A percentile compares a stretch with the other conserved stretches of the same genome.
Evolutionary conservation across 1,140 invertebrate species (phyloP).

Genomic region (Hylaeus volcanicus): DNA sequence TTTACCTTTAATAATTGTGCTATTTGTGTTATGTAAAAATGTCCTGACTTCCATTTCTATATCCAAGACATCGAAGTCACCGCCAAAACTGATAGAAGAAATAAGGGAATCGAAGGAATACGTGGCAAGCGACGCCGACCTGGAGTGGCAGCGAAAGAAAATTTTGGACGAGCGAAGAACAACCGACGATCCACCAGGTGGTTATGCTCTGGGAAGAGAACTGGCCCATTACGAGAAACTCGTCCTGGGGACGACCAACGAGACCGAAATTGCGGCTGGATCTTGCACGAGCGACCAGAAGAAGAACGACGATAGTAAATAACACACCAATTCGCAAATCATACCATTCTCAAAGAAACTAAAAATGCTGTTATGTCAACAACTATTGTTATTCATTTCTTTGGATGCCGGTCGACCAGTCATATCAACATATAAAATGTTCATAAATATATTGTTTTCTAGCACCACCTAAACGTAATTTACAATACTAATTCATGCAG

Average conservation of each 20-base stretch:
- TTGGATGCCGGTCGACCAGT: too few species aligned
- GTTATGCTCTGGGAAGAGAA: neutral
- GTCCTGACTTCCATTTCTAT: neutral
- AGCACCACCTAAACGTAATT: too few species aligned
- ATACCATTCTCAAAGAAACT: neutral
- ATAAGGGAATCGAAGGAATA: slow-evolving; percentile 34
- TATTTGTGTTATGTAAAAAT: too few species aligned
- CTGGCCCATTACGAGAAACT: slow-evolving; percentile 33
- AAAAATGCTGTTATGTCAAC: too few species aligned
- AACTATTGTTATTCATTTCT: too few species aligned
- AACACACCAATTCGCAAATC: neutral
- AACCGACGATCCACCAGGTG: slow-evolving; percentile 10
- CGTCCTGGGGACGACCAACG: slow-evolving; percentile 2
- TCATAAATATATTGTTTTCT: too few species aligned
- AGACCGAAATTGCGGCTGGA: slow-evolving; percentile 5
- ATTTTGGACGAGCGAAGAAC: slow-evolving; percentile 41
- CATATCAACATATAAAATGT: too few species aligned
- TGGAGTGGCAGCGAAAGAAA: slow-evolving; percentile 16
- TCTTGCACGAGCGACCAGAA: neutral
- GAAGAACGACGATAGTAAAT: slow-evolving; percentile 12
- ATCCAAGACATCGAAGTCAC: neutral
- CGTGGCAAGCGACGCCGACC: slow-evolving; percentile 25
- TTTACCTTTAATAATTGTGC: too few species aligned
- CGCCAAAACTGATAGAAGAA: slow-evolving; percentile 49
- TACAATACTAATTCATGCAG: too few species aligned